These are phyloP conservation scores for Automeris io DNA, from an alignment of 2,888 invertebrate species.

Conservation along the genomic window DNA sequence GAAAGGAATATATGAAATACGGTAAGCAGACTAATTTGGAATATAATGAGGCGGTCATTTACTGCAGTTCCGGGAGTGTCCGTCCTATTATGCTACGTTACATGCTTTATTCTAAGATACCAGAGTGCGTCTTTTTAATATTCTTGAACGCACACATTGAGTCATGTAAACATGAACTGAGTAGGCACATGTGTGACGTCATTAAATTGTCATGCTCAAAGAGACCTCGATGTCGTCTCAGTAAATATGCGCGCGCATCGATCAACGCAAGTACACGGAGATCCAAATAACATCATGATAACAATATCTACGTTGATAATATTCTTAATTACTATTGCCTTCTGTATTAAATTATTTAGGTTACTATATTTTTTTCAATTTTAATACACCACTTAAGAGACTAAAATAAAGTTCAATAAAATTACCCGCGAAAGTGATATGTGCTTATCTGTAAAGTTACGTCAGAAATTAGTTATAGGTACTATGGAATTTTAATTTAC, in stretches of 20 bases:
- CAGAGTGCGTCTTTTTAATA: slow-evolving; percentile 8
- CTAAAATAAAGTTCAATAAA: too few relatives aligned
- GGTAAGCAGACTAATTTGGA: background rate
- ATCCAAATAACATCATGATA: slow-evolving; percentile 34
- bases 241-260: slow-evolving; percentile 29
- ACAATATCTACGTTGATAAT: slow-evolving; percentile 14
- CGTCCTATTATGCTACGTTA: background rate
- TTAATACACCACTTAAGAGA: too few relatives aligned
- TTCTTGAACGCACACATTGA: slow-evolving; percentile 19
- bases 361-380: too few relatives aligned
- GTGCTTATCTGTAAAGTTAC: too few relatives aligned
- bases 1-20: too few relatives aligned
- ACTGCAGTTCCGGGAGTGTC: background rate
- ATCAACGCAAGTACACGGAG: slow-evolving; percentile 43
- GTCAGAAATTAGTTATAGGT: too few relatives aligned
- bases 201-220: slow-evolving; percentile 22
- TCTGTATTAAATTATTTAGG: too few relatives aligned
- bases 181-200: slow-evolving; percentile 28
- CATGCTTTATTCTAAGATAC: slow-evolving; percentile 2
- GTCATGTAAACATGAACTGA: slow-evolving; percentile 20
- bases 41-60: background rate
- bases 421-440: too few relatives aligned
- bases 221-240: slow-evolving; percentile 29
- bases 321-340: too few relatives aligned
- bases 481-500: too few relatives aligned